A percentile compares a stretch with the other conserved stretches of the same genome.
These are phyloP conservation scores for Spatulosminthurus flaviceps DNA, from an alignment of 2,888 invertebrate genomes.

Conservation along the genomic window DNA sequence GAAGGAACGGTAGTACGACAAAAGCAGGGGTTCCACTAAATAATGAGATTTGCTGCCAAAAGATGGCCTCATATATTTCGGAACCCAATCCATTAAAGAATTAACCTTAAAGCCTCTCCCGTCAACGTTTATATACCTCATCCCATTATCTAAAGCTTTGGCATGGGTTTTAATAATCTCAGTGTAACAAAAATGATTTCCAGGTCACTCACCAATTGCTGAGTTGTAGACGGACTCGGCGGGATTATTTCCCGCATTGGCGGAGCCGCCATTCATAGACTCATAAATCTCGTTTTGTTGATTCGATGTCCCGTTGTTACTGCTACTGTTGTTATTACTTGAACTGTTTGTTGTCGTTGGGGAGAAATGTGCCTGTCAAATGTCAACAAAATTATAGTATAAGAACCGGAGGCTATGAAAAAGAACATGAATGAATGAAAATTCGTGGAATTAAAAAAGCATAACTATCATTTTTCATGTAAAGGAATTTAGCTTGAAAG, in stretches of 20 bases:
- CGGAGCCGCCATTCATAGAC: slow-evolving; percentile 52
- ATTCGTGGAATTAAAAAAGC: too few relatives aligned
- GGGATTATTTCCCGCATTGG: slow-evolving; percentile 51
- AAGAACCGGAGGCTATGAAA: too few relatives aligned
- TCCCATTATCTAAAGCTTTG: too few relatives aligned
- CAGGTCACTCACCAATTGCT: slow-evolving; percentile 54
- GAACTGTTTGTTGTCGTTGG: slow-evolving; percentile 46
- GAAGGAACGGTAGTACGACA: not conserved
- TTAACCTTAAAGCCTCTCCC: slow-evolving; percentile 13
- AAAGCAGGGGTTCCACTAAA: not conserved
- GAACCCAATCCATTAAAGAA: not conserved
- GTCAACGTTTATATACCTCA: not conserved
- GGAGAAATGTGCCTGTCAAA: slow-evolving; percentile 37
- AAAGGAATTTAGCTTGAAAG: too few relatives aligned
- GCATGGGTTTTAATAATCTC: too few relatives aligned
- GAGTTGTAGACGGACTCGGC: slow-evolving; percentile 52
- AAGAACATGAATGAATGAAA: too few relatives aligned
- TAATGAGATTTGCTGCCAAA: not conserved
- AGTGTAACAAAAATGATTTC: too few relatives aligned
- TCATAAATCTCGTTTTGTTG: slow-evolving; percentile 53
- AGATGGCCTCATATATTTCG: not conserved
- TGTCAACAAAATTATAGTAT: not conserved
- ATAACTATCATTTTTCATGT: too few relatives aligned
- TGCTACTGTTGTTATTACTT: slow-evolving; percentile 53
- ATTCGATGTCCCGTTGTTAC: slow-evolving; percentile 49